A percentile compares a stretch with the other conserved stretches of the same genome.
These are phyloP conservation scores for Cantharis nigra DNA, from an alignment of 2,888 invertebrate species.

Conservation along the genomic window DNA sequence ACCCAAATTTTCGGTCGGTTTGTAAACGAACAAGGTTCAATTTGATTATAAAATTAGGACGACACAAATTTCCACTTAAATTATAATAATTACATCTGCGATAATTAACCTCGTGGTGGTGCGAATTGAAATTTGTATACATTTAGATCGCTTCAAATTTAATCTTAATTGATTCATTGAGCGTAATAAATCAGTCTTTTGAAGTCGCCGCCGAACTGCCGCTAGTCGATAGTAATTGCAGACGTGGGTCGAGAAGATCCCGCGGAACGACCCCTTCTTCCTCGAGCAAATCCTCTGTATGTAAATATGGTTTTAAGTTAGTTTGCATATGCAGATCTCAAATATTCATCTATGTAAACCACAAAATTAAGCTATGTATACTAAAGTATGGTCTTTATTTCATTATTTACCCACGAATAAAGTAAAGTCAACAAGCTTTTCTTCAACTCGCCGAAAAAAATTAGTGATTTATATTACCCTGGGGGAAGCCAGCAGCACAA, in stretches of 20 bases:
- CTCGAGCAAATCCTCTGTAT: constrained; percentile 8
- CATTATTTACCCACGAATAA: background rate
- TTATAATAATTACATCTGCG: background rate
- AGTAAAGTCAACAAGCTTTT: background rate
- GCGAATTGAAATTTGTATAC: constrained; percentile 18
- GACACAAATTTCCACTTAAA: background rate
- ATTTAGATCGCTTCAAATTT: constrained; percentile 40
- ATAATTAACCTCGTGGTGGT: background rate
- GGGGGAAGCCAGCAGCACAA: background rate
- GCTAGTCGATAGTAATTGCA: constrained; percentile 24
- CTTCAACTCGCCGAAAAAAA: background rate
- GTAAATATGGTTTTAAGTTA: constrained; percentile 16
- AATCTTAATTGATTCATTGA: constrained; percentile 47
- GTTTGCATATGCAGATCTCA: constrained; percentile 26
- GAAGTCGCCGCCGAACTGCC: constrained; percentile 38
- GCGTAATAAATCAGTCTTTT: constrained; percentile 45
- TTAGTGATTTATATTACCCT: background rate
- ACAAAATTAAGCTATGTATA: constrained; percentile 17
- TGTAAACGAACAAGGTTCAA: background rate
- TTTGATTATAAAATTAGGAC: background rate
- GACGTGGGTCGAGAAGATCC: constrained; percentile 32
- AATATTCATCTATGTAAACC: constrained; percentile 11
- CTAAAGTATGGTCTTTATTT: background rate
- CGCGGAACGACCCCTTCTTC: constrained; percentile 4
- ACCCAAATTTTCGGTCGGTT: background rate